Evolutionary conservation across 1,140 invertebrate genomes (phyloP), one percentile per base, ranked within the genome.

Genomic region (Brachionus rubens): DNA sequence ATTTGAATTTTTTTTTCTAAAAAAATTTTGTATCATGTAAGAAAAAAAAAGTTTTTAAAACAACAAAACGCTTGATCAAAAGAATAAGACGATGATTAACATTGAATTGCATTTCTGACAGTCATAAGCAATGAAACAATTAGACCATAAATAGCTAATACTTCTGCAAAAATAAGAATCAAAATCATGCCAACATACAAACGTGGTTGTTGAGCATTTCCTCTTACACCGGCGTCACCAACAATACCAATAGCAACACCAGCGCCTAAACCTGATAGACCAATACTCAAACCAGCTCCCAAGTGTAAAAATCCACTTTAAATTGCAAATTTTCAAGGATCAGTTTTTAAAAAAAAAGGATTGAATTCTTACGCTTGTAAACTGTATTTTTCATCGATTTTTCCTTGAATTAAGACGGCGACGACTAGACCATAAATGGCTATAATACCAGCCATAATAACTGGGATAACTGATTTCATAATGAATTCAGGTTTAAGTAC

Each of bases 401-500:
- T 87, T 83, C 93, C 92, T 78, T 93, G 91, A 82, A 99, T 97
- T 77, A 99, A 91, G 79, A 98, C 95, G 83, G 96, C 93, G 78
- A 99, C 94, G 78, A 99, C 96, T 81, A 99, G 88, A 81, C 96
- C 96, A 84, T 99, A 99, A 87, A 99, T 99, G 87, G 95, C 96
- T 86, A 99, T 94, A 85, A 99, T 99, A 96, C 96, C 96, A 85
- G 96, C 96, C 96, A 99, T 99, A 88, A 99, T 94, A 82, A 99
- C 96, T 80, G 96, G 96, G 88, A 99, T 98, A 87, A 99, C 96
- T 82, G 93, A 98, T 87, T 98, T 98, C 95, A 99, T 99, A 85
- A 99, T 98, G 81, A 98, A 88, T 86, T 99, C 96, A 77, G 96
- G 96, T 86, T 96, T 88, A 92, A 98, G 97, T 79, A 99, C 96